Evolutionary conservation across 2,113 vertebrate genomes (phyloP).

Genomic region (Typhlomys cinereus): DNA sequence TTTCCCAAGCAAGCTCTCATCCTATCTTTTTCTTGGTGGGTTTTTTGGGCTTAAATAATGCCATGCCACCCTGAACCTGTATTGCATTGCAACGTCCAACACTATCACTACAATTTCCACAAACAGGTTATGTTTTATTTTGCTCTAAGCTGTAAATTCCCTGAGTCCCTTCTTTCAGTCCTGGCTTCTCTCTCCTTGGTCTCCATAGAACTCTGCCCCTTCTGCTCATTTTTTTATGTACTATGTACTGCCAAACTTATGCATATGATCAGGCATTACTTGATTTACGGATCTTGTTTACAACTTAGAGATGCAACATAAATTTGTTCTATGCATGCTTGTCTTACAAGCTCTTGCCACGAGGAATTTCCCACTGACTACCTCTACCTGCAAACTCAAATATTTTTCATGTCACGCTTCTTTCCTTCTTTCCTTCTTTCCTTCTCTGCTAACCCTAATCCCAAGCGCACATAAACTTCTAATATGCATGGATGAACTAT

Average conservation of each 20-base stretch:
- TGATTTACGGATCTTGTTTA: background rate
- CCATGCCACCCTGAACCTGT: background rate
- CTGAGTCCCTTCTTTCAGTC: background rate
- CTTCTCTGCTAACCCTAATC: background rate
- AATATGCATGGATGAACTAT: background rate
- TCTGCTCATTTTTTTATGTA: background rate
- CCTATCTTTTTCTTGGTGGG: background rate
- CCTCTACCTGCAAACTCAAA: background rate
- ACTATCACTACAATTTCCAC: background rate
- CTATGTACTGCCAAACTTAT: background rate
- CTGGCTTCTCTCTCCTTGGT: background rate
- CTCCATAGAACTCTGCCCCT: background rate
- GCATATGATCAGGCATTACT: background rate
- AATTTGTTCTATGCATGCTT: background rate
- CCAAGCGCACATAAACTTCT: background rate
- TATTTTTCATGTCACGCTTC: background rate
- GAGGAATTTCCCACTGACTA: background rate
- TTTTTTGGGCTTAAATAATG: background rate
- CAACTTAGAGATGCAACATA: background rate
- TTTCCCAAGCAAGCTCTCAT: background rate
- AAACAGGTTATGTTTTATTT: background rate
- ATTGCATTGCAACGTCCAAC: background rate
- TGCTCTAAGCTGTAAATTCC: background rate
- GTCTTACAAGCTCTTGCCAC: background rate
- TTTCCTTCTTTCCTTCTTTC: background rate